A percentile compares a stretch with the other conserved stretches of the same genome.
phyloP scores from a whole-genome alignment of 2,113 vertebrate species.

The Xiphophorus couchianus region DNA sequence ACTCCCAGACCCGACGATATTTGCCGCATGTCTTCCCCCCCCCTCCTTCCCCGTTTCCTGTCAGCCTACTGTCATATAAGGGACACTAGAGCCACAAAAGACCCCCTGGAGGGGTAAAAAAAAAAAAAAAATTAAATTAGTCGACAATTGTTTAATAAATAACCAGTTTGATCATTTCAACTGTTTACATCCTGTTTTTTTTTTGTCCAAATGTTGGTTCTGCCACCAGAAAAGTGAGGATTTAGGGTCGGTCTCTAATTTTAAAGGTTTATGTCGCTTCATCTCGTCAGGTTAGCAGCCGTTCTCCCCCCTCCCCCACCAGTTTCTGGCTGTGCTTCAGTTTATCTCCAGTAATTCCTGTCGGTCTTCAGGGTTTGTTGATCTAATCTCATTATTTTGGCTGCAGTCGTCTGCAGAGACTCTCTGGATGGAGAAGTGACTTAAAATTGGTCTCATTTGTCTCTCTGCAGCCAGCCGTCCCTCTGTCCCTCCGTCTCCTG shows the following conservation, averaged over 20 bases:
- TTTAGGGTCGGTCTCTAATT: background rate
- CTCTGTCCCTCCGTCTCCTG: background rate
- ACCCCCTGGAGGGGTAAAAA: no score
- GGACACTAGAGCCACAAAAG: no score
- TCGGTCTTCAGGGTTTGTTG: background rate
- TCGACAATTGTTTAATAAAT: no score
- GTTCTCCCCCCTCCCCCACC: no score
- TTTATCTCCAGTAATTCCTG: background rate
- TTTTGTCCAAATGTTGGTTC: background rate
- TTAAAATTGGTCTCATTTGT: conserved; percentile 36
- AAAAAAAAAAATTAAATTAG: no score
- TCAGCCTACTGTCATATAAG: no score
- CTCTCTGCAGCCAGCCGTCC: background rate
- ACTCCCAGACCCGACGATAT: no score
- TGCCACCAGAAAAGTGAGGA: background rate
- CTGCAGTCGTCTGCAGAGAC: conserved; percentile 9
- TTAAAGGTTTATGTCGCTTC: background rate
- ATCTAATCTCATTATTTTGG: background rate
- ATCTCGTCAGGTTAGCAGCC: background rate
- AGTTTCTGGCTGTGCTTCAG: background rate
- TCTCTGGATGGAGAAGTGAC: background rate
- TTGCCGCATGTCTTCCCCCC: no score
- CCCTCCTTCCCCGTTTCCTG: no score
- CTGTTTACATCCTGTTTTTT: background rate
- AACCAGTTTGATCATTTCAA: no score